A percentile compares a stretch with the other conserved stretches of the same genome.
Evolutionary conservation across 2,797 vertebrate genomes (phyloP).

Genomic region (Dromococcyx pavoninus): DNA sequence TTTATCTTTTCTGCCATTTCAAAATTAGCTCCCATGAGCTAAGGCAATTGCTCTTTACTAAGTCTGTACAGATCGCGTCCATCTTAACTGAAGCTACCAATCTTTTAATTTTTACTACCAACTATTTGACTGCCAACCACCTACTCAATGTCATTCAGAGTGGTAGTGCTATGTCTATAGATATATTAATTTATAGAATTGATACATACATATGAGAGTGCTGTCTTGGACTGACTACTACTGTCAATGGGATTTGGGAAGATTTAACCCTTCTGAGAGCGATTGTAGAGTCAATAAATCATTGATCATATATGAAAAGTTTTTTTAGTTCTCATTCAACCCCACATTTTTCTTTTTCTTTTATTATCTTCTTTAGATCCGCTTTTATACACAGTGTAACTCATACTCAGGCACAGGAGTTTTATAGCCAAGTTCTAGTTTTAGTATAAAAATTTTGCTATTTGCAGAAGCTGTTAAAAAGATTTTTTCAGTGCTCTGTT

Average conservation of each 20-base stretch:
- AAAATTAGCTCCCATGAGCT: not conserved
- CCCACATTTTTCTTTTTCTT: not conserved
- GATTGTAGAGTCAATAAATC: not conserved
- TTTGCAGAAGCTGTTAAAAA: constrained; percentile 12
- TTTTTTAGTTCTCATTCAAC: not conserved
- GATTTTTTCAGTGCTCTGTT: not conserved
- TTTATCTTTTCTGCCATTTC: not conserved
- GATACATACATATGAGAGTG: not conserved
- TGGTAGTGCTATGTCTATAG: not conserved
- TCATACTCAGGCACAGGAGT: not conserved
- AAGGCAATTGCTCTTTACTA: not conserved
- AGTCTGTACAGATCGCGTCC: not conserved
- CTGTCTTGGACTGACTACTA: not conserved
- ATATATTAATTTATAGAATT: not conserved
- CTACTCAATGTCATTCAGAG: not conserved
- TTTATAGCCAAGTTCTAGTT: not conserved
- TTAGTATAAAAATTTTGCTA: not conserved
- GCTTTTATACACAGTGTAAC: not conserved
- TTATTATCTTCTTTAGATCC: not conserved
- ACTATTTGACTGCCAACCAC: not conserved
- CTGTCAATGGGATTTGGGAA: not conserved
- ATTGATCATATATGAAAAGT: not conserved
- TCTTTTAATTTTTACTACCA: not conserved
- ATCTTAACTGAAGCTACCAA: not conserved
- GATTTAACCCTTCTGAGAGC: not conserved